Conservation (phyloP, 2,888 invertebrate species). For the Gryllus longicercus region DNA sequence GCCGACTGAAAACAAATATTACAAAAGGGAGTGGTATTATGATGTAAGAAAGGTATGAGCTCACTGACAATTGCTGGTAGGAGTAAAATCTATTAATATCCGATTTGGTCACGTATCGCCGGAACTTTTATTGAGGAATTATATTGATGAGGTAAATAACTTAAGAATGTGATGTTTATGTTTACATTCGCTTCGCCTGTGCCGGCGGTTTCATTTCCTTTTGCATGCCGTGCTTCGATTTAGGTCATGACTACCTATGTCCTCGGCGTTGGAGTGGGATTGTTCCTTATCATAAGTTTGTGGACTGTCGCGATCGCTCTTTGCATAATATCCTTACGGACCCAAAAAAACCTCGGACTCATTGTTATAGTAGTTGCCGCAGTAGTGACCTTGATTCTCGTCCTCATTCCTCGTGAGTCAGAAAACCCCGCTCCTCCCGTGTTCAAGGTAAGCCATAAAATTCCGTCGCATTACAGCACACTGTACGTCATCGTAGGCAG, state of each 20-base stretch:
- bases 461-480: too few relatives aligned
- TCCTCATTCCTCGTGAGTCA: slow-evolving; percentile 57
- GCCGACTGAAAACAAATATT: too few relatives aligned
- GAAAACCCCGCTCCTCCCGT: slow-evolving; percentile 41
- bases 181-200: neutral
- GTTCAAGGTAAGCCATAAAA: slow-evolving; percentile 51
- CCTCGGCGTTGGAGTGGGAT: slow-evolving; percentile 60
- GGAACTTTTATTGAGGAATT: too few relatives aligned
- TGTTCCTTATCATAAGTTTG: slow-evolving; percentile 61
- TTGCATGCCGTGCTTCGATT: slow-evolving; percentile 5
- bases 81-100: too few relatives aligned
- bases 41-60: too few relatives aligned
- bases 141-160: too few relatives aligned
- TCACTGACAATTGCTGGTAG: too few relatives aligned
- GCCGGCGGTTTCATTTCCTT: neutral
- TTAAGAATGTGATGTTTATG: neutral
- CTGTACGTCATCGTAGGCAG: too few relatives aligned
- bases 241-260: slow-evolving; percentile 46
- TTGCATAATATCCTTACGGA: slow-evolving; percentile 62
- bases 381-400: slow-evolving; percentile 56
- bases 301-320: slow-evolving; percentile 62
- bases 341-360: slow-evolving; percentile 63
- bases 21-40: too few relatives aligned
- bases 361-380: slow-evolving; percentile 55
- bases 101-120: too few relatives aligned